Percentiles rank a stretch among this genome's conserved stretches.
These are phyloP conservation scores for Suillia variegata DNA, from an alignment of 2,888 invertebrate species.

Conservation along the genomic window DNA sequence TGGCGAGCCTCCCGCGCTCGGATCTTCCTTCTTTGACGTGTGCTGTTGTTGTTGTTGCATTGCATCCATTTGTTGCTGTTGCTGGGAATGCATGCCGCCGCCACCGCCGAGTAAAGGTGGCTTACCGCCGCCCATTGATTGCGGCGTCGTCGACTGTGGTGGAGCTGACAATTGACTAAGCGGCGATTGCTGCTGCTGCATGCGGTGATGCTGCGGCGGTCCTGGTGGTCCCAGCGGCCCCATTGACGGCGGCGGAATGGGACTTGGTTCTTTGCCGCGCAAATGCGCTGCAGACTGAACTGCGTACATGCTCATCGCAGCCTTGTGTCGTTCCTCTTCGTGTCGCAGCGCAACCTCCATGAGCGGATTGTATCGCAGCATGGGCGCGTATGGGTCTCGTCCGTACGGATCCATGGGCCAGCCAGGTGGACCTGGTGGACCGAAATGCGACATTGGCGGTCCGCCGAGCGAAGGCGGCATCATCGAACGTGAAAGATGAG, in stretches of 20 bases:
- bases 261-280: conserved; percentile 60
- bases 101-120: too few relatives aligned
- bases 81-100: conserved; percentile 22
- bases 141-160: not conserved
- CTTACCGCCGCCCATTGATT: too few relatives aligned
- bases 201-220: conserved; percentile 52
- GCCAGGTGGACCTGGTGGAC: conserved; percentile 65
- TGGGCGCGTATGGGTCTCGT: conserved; percentile 69
- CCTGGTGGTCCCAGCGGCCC: conserved; percentile 47
- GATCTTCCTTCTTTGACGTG: conserved; percentile 41
- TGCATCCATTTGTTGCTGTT: conserved; percentile 28
- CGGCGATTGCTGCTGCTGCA: conserved; percentile 35
- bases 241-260: conserved; percentile 57
- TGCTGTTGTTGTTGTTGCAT: conserved; percentile 24
- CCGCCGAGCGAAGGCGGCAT: conserved; percentile 63
- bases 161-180: too few relatives aligned
- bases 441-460: conserved; percentile 66
- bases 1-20: conserved; percentile 33
- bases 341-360: conserved; percentile 79
- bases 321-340: conserved; percentile 80
- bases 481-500: conserved; percentile 64
- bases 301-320: conserved; percentile 75
- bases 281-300: conserved; percentile 63
- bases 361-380: conserved; percentile 78
- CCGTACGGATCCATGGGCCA: conserved; percentile 71